Base-by-base conservation (phyloP, 1,140 invertebrate genomes). In the Diabrotica virgifera region DNA sequence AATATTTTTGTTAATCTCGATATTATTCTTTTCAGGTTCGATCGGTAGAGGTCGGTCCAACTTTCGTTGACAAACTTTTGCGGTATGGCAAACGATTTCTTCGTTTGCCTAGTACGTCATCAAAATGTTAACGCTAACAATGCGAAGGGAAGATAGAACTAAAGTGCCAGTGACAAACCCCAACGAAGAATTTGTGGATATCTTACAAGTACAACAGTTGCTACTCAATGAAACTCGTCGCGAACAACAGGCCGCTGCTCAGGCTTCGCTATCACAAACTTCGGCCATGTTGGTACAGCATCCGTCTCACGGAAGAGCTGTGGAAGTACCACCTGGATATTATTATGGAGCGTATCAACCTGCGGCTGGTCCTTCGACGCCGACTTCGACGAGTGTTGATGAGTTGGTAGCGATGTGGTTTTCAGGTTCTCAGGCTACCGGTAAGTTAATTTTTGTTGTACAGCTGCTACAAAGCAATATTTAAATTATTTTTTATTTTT, bases 171-270 rank as follows among this genome's bases (percentile, higher is more conserved):
- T 72, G 66, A 69, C 65, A 67, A 67, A 53, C 46, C 52, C 64
- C 54, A 67, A 67, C 68, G 83, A 85, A 78, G 84, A 85, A 78
- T 85, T 84, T 76, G 83, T 85, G 76, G 84, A 85, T 79, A 85
- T 85, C 70, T 81, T 84, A 50, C 84, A 85, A 73, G 84, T 85
- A 79, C 84, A 85, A 74, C 79, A 84, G 72, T 76, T 85, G 73
- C 78, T 85, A 69, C 78, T 85, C 74, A 82, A 82, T 70, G 52
- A 60, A 11, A 68, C 60, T 75, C 53, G 74, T 70, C 13, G 79
- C 74, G 64, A 79, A 69, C 54, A 74, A 73, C 64, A 75, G 73
- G 60, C 73, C 73, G 40, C 51, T 79, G 10, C 61, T 68, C 12
- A 62, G 63, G 68, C 72, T 70, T 65, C 69, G 67, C 54, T 46